Percentiles rank a stretch among this genome's conserved stretches.
phyloP scores from a whole-genome alignment of 2,797 vertebrate genomes.

The Smutsia temminckii region DNA sequence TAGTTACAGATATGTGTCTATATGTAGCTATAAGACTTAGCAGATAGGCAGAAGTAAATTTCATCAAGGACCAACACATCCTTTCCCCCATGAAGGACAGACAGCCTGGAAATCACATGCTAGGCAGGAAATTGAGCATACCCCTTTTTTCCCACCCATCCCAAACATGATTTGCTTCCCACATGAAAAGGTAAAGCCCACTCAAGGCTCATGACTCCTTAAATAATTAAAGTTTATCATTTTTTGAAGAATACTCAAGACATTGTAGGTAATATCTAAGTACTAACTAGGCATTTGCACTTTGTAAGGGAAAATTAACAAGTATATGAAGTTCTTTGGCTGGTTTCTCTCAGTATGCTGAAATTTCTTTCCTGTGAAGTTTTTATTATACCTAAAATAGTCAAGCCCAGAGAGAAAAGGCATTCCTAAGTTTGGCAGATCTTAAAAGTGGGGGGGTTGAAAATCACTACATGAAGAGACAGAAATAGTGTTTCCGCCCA shows the following conservation, averaged over 20 bases:
- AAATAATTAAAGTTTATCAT: background rate
- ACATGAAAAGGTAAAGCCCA: background rate
- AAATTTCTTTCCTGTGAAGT: constrained; percentile 22
- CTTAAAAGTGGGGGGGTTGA: background rate
- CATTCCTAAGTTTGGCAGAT: background rate
- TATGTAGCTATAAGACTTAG: background rate
- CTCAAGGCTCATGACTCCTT: background rate
- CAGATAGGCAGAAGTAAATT: background rate
- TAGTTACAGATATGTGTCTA: background rate
- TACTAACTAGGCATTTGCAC: background rate
- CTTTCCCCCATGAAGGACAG: background rate
- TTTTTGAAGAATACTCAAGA: constrained; percentile 52
- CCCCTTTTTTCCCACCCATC: background rate
- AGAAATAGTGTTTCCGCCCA: background rate
- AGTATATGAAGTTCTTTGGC: background rate
- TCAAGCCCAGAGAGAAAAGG: background rate
- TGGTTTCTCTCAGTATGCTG: constrained; percentile 5
- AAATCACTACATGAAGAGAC: constrained; percentile 1
- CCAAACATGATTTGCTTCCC: background rate
- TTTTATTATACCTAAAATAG: constrained; percentile 17
- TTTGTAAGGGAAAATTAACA: constrained; percentile 42
- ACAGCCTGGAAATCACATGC: background rate
- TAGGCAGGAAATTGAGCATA: background rate
- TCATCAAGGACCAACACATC: background rate
- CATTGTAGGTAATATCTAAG: background rate